Percentiles rank a stretch among this genome's conserved stretches.
Conservation (phyloP, 2,113 vertebrate genomes). For the Xenus cinereus region DNA sequence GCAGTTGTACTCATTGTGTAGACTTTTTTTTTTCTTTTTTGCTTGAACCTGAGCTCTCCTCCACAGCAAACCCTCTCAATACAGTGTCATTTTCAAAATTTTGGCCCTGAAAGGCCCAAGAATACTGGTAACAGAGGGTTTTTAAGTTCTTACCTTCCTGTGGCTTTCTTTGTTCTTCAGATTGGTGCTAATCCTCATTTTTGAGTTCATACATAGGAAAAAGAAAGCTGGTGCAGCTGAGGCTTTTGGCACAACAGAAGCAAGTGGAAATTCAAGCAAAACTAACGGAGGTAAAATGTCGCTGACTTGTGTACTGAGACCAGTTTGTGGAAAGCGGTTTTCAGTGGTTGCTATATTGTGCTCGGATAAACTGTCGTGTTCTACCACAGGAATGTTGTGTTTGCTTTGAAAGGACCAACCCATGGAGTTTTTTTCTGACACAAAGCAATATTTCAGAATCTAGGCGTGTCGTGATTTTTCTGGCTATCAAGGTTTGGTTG, state of each 20-base stretch:
- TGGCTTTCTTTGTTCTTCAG: conserved; percentile 10
- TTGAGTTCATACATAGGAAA: background rate
- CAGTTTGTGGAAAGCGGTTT: background rate
- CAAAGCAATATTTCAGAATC: background rate
- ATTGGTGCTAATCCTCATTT: conserved; percentile 23
- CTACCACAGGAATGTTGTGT: background rate
- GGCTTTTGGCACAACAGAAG: background rate
- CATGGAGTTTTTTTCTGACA: background rate
- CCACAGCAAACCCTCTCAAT: background rate
- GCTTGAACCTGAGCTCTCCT: background rate
- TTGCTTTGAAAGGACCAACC: conserved; percentile 1
- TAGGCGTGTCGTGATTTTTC: background rate
- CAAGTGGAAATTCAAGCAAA: background rate
- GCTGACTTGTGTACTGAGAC: background rate
- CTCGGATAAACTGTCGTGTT: background rate
- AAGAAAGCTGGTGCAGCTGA: background rate
- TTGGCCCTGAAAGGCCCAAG: background rate
- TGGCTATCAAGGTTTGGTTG: background rate
- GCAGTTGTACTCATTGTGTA: background rate
- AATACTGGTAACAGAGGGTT: background rate
- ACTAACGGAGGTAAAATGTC: background rate
- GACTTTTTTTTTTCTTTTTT: background rate
- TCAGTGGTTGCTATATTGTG: background rate
- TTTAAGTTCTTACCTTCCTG: background rate
- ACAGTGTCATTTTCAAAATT: background rate